phyloP scores from a whole-genome alignment of 2,888 invertebrate genomes.

The Hypselothyrea guttata region DNA sequence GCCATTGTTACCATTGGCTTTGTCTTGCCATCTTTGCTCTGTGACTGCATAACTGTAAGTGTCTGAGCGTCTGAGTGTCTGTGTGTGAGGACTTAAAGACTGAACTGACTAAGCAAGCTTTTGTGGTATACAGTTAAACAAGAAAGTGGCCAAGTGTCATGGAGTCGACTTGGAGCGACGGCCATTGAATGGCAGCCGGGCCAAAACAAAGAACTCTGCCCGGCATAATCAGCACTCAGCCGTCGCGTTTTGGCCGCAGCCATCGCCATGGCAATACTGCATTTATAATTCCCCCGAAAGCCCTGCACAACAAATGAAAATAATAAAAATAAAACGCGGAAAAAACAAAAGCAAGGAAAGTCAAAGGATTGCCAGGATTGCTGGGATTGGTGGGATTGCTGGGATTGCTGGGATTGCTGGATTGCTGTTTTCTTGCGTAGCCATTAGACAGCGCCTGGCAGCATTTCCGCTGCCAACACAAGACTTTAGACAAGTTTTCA shows the following conservation, averaged over 20 bases:
- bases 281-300: conserved; percentile 50
- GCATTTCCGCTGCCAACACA: conserved; percentile 61
- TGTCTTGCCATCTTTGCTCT: conserved; percentile 64
- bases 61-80: conserved; percentile 21
- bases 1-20: conserved; percentile 68
- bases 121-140: conserved; percentile 54
- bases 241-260: conserved; percentile 59
- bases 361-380: conserved; percentile 51
- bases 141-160: conserved; percentile 57
- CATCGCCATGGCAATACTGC: conserved; percentile 65
- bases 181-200: conserved; percentile 45
- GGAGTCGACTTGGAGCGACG: conserved; percentile 34
- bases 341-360: conserved; percentile 24
- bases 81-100: conserved; percentile 57
- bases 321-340: conserved; percentile 4
- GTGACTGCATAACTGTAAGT: conserved; percentile 40
- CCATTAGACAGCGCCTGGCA: conserved; percentile 73
- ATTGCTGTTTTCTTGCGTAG: conserved; percentile 53
- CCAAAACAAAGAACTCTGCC: conserved; percentile 26
- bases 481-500: conserved; percentile 73
- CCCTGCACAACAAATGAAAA: not conserved
- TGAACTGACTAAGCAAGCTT: conserved; percentile 71
- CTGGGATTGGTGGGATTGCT: conserved; percentile 53
- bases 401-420: conserved; percentile 40
- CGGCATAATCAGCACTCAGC: conserved; percentile 62